Evolutionary conservation across 1,140 invertebrate species (phyloP).

Genomic region (Drosophila insularis): DNA sequence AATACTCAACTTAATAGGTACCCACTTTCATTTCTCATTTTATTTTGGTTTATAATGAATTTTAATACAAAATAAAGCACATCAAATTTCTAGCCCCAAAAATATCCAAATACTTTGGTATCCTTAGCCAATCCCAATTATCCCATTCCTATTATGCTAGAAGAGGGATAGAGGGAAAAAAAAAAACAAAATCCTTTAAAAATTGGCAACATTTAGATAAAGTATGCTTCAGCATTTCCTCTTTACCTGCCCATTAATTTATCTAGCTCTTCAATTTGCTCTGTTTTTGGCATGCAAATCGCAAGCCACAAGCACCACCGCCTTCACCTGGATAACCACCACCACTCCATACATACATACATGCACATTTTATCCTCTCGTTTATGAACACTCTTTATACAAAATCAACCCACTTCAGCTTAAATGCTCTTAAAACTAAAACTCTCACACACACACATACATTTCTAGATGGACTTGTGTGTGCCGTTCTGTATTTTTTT

Average conservation of each 20-base stretch:
- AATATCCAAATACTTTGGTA: too few species aligned
- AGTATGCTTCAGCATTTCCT: conserved; percentile 61
- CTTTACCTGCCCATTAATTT: conserved; percentile 61
- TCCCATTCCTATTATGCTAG: conserved; percentile 12
- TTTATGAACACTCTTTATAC: conserved; percentile 25
- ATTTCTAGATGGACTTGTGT: conserved; percentile 2
- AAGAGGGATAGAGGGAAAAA: too few species aligned
- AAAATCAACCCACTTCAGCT: conserved; percentile 47
- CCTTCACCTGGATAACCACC: background rate
- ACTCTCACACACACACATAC: conserved; percentile 18
- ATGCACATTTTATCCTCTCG: background rate
- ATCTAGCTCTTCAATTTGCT: conserved; percentile 26
- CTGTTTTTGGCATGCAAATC: conserved; percentile 69
- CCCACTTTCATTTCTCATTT: too few species aligned
- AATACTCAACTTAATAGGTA: too few species aligned
- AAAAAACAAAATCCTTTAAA: conserved; percentile 14
- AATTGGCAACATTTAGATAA: conserved; percentile 68
- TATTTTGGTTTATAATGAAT: too few species aligned
- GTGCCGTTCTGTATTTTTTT: background rate
- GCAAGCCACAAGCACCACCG: background rate
- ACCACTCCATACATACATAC: background rate
- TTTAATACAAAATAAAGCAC: too few species aligned
- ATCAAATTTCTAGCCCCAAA: too few species aligned
- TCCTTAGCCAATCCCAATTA: background rate
- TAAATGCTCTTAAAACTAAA: conserved; percentile 63